phyloP scores from a whole-genome alignment of 1,140 invertebrate species.

The Drosophila lowei region DNA sequence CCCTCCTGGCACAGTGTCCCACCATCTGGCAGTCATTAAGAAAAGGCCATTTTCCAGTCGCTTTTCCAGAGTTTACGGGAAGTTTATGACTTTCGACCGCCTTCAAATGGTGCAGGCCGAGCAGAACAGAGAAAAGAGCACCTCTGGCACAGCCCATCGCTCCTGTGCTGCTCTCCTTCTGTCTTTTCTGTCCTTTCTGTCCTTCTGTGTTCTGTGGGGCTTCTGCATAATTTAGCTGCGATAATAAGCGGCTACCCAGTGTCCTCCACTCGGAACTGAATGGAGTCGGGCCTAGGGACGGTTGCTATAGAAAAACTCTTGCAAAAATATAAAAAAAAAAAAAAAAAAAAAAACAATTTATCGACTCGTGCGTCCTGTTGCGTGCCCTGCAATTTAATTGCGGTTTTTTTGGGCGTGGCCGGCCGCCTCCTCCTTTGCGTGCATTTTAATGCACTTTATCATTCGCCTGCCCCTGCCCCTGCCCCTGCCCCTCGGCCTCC shows the following conservation, averaged over 20 bases:
- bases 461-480: constrained; percentile 37
- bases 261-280: constrained; percentile 17
- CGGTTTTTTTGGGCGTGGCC: constrained; percentile 55
- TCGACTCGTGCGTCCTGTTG: constrained; percentile 77
- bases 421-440: constrained; percentile 48
- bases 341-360: constrained; percentile 51
- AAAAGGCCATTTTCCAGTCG: no score
- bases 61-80: no score
- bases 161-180: no score
- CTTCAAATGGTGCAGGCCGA: no score
- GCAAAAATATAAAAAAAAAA: no score
- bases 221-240: constrained; percentile 70
- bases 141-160: no score
- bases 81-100: no score
- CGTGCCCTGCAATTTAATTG: constrained; percentile 76
- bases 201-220: constrained; percentile 33
- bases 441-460: constrained; percentile 78
- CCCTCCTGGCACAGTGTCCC: no score
- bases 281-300: not conserved
- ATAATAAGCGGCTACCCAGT: constrained; percentile 62
- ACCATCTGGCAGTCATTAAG: no score
- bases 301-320: constrained; percentile 36
- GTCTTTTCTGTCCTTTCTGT: not conserved
- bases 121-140: no score
- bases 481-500: no score